A percentile compares a stretch with the other conserved stretches of the same genome.
Conservation (phyloP, 2,113 vertebrate species). For the Cavia aperea region DNA sequence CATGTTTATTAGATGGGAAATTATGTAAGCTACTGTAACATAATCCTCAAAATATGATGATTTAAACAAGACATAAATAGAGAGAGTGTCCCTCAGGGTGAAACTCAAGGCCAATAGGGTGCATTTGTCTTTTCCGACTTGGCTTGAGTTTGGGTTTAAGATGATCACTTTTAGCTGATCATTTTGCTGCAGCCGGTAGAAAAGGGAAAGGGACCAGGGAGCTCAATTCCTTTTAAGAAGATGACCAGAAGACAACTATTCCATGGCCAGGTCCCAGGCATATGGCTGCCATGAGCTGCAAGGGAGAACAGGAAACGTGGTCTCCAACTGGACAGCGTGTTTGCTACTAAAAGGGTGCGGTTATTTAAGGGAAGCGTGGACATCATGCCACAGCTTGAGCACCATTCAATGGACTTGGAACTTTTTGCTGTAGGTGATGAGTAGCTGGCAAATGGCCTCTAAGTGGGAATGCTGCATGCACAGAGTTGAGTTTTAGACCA, state of each 20-base stretch:
- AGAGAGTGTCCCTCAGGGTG: background rate
- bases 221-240: background rate
- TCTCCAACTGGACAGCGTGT: accelerated
- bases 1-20: background rate
- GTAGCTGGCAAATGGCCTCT: background rate
- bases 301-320: background rate
- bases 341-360: background rate
- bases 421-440: background rate
- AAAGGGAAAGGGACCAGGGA: background rate
- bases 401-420: background rate
- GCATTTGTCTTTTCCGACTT: background rate
- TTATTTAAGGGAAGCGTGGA: background rate
- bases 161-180: background rate
- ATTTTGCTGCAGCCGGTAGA: background rate
- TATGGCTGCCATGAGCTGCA: background rate
- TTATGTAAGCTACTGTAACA: background rate
- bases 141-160: background rate
- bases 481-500: background rate
- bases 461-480: background rate
- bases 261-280: background rate
- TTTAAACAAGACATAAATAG: background rate
- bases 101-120: background rate
- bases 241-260: background rate
- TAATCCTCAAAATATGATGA: background rate
- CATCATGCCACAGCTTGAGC: background rate